These are phyloP conservation scores for Casuarius casuarius DNA, from an alignment of 2,113 vertebrate species.

Conservation along the genomic window DNA sequence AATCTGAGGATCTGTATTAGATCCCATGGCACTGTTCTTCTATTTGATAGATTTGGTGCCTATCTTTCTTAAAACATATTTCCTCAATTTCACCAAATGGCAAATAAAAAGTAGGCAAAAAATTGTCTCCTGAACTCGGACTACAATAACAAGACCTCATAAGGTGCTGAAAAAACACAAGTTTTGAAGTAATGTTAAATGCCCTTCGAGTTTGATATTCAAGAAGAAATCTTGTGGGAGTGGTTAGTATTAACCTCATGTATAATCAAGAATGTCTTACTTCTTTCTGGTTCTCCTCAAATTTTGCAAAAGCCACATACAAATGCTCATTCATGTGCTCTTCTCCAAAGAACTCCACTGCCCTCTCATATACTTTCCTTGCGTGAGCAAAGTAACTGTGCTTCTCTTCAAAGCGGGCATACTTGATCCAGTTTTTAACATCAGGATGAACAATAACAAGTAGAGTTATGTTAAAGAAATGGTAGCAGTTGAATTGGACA, in stretches of 20 bases:
- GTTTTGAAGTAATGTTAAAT: fast-evolving
- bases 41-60: background rate
- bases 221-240: background rate
- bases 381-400: constrained; percentile 92
- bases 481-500: background rate
- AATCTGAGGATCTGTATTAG: background rate
- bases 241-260: fast-evolving
- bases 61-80: background rate
- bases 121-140: background rate
- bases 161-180: background rate
- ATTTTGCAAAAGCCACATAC: constrained; percentile 94
- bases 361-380: constrained; percentile 91
- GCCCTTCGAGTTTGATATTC: background rate
- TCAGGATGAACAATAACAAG: constrained; percentile 95
- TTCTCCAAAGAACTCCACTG: constrained; percentile 95
- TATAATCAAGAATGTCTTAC: constrained; percentile 56
- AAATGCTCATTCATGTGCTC: constrained; percentile 92
- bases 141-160: background rate
- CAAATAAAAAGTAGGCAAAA: background rate
- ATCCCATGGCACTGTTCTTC: background rate
- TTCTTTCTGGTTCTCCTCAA: constrained; percentile 98
- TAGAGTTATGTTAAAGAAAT: constrained; percentile 80
- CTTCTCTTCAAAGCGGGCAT: constrained; percentile 95
- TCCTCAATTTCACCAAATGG: background rate
- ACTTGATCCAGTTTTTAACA: constrained; percentile 99